Evolutionary conservation across 2,797 vertebrate species (phyloP).

Genomic region (Acanthurus tractus): DNA sequence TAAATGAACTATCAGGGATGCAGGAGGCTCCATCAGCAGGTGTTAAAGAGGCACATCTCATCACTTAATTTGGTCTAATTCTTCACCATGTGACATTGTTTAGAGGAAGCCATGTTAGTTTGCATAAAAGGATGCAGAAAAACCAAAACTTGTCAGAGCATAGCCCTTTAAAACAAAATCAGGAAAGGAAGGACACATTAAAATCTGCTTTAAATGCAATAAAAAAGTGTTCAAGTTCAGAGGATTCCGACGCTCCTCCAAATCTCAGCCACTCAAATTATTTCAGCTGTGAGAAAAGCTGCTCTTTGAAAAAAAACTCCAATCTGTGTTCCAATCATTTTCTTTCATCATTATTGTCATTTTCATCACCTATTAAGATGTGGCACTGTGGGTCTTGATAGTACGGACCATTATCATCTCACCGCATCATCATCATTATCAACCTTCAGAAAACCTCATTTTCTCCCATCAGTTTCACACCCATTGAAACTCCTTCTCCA

Average conservation of each 20-base stretch:
- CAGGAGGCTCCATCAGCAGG: neutral
- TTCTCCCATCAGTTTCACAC: constrained; percentile 17
- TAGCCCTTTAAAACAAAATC: neutral
- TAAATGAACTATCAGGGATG: neutral
- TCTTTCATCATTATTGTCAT: constrained; percentile 31
- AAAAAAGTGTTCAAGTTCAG: neutral
- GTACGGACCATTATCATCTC: constrained; percentile 25
- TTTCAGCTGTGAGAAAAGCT: constrained; percentile 29
- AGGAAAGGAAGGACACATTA: too few relatives aligned
- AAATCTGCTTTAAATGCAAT: too few relatives aligned
- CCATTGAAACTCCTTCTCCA: neutral
- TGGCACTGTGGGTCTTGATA: constrained; percentile 14
- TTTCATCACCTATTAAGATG: constrained; percentile 18
- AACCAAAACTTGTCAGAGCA: neutral
- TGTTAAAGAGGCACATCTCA: neutral
- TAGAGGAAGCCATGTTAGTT: neutral
- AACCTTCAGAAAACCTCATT: constrained; percentile 15
- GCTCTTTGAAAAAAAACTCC: constrained; percentile 21
- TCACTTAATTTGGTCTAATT: neutral
- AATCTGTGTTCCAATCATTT: constrained; percentile 44
- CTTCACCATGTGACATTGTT: neutral
- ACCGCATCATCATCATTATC: constrained; percentile 21
- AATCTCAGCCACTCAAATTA: constrained; percentile 45
- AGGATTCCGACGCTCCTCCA: constrained; percentile 18
- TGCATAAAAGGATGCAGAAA: neutral